Base-by-base conservation (phyloP, 2,113 vertebrate species). In the Muscicapa adusta region DNA sequence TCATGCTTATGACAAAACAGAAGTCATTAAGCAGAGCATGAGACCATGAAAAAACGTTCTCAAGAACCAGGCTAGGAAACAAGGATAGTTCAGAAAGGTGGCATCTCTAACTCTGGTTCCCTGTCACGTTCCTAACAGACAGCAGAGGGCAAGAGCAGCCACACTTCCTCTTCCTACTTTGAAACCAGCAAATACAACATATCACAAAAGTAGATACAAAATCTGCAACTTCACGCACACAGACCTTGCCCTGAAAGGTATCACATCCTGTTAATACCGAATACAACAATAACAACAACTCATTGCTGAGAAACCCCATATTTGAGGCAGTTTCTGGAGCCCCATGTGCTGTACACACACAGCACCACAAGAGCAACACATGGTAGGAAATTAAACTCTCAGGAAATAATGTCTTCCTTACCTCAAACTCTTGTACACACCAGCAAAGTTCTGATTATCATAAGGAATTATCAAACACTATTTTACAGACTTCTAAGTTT, bases 1-100 rank as follows among this genome's bases (percentile, higher is more conserved):
- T 4, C 4, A n/a, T 0, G 0, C 16, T 47, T 43, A 36, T 1
- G 29, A 74, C 14, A 48, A 1, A 51, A 43, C 17, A 71, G n/a
- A 36, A 75, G 6, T 38, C 38, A 70, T 1, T 28, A 36, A 63
- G 58, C 3, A 68, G 16, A 5, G 66, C 57, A 53, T 6, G 3
- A 71, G 40, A 73, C 36, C 0, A 4, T 8, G 10, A 65, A 42
- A 42, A 76, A 34, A 42, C 4, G 0, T 50, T 65, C 34, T 78
- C 62, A 72, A 68, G 56, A 63, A 28, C 8, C 14, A 54, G 18
- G 38, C 6, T 81, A 34, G 16, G 14, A 75, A 67, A 60, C 6
- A 47, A 40, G 25, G 12, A 19, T 7, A 22, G 15, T 12, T 73
- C 50, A 45, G 72, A 57, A 53, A 43, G 18, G 43, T 8, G 18